Percentiles rank a stretch among this genome's conserved stretches.
phyloP scores from a whole-genome alignment of 2,113 vertebrate genomes.

The Suricata suricatta region DNA sequence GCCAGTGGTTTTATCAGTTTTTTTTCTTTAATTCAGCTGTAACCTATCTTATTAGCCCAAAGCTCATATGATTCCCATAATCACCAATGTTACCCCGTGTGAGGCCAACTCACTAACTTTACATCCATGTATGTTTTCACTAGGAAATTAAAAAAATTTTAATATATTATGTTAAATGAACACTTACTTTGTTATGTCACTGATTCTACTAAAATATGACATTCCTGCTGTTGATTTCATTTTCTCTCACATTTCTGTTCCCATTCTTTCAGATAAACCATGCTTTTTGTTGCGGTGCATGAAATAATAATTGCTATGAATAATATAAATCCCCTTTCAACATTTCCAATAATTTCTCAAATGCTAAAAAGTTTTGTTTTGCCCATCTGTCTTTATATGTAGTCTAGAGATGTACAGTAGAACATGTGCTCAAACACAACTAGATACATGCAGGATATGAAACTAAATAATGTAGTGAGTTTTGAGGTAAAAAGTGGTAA shows the following conservation, averaged over 20 bases:
- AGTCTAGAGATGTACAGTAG: not conserved
- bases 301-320: not conserved
- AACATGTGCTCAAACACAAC: not conserved
- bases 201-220: not conserved
- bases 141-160: not conserved
- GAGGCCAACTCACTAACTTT: not conserved
- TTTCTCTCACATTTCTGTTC: not conserved
- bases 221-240: not conserved
- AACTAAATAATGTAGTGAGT: not conserved
- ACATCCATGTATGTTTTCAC: not conserved
- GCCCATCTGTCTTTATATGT: not conserved
- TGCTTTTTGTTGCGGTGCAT: not conserved
- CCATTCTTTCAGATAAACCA: not conserved
- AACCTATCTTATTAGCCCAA: not conserved
- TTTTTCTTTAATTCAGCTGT: not conserved
- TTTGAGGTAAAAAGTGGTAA: constrained; percentile 1
- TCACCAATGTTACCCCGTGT: not conserved
- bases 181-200: not conserved
- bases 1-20: not conserved
- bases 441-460: not conserved
- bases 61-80: not conserved
- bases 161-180: not conserved
- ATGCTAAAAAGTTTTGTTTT: not conserved
- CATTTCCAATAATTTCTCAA: not conserved
- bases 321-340: not conserved